phyloP scores from a whole-genome alignment of 2,888 invertebrate species.

The Timandra comae region DNA sequence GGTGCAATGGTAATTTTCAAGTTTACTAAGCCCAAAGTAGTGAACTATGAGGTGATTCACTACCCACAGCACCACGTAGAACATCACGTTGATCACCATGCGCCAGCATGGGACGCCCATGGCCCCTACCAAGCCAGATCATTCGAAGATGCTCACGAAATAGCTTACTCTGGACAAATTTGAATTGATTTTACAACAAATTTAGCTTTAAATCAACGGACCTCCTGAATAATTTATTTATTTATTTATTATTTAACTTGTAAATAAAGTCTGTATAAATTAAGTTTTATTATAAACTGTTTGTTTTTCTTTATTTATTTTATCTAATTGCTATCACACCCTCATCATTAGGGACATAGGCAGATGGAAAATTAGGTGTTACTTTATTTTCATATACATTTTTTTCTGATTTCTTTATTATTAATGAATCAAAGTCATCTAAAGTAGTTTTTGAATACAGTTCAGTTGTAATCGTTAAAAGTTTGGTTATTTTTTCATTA shows the following conservation, averaged over 20 bases:
- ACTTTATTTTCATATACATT: too few relatives aligned
- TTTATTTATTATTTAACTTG: constrained; percentile 67
- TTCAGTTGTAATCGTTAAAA: too few relatives aligned
- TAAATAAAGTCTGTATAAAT: constrained; percentile 62
- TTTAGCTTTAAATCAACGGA: constrained; percentile 52
- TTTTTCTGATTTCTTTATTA: too few relatives aligned
- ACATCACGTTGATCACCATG: constrained; percentile 79
- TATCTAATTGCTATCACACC: constrained; percentile 22
- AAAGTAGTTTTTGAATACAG: too few relatives aligned
- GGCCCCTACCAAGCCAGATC: constrained; percentile 79
- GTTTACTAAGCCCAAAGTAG: constrained; percentile 90
- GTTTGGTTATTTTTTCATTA: too few relatives aligned
- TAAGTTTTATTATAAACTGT: constrained; percentile 62
- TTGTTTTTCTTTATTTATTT: constrained; percentile 17
- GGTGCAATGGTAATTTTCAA: constrained; percentile 90
- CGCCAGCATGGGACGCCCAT: constrained; percentile 74
- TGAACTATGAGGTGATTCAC: constrained; percentile 92
- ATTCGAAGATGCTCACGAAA: constrained; percentile 74
- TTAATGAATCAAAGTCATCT: too few relatives aligned
- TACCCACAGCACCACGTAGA: constrained; percentile 85
- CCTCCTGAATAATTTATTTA: constrained; percentile 65
- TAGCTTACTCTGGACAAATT: constrained; percentile 77
- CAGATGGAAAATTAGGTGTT: too few relatives aligned
- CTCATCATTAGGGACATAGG: too few relatives aligned
- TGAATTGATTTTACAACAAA: constrained; percentile 32